phyloP scores from a whole-genome alignment of 2,797 vertebrate genomes.

The Coilia nasus region DNA sequence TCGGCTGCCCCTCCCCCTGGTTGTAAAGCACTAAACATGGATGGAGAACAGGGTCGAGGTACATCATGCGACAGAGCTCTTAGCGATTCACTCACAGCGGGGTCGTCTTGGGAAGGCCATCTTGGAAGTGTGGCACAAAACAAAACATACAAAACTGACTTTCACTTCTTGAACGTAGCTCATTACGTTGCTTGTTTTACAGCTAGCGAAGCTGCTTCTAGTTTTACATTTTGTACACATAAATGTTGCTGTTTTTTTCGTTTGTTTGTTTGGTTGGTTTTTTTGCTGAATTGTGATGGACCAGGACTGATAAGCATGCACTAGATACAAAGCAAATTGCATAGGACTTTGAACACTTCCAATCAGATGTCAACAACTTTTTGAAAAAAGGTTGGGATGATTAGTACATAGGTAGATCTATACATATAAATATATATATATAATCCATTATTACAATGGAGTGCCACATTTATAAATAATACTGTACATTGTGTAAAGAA shows the following conservation, averaged over 20 bases:
- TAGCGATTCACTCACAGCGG: slow-evolving; percentile 48
- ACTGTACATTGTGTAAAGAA: slow-evolving; percentile 90
- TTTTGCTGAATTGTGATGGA: slow-evolving; percentile 74
- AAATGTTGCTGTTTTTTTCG: slow-evolving; percentile 63
- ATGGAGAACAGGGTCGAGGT: slow-evolving; percentile 22
- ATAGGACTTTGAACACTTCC: slow-evolving; percentile 78
- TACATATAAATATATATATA: slow-evolving; percentile 66
- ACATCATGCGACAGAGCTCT: slow-evolving; percentile 45
- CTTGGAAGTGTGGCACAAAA: slow-evolving; percentile 23
- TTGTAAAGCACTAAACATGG: slow-evolving; percentile 67
- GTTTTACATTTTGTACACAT: slow-evolving; percentile 64
- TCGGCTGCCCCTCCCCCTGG: slow-evolving; percentile 33
- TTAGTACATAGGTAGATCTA: slow-evolving; percentile 71
- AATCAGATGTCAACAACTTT: slow-evolving; percentile 63
- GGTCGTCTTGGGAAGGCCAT: background rate
- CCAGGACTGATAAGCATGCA: slow-evolving; percentile 82
- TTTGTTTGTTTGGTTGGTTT: slow-evolving; percentile 65
- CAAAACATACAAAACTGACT: slow-evolving; percentile 64
- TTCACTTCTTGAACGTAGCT: slow-evolving; percentile 16
- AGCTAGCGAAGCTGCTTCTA: slow-evolving; percentile 75
- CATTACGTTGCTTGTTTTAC: slow-evolving; percentile 66
- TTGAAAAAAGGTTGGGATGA: slow-evolving; percentile 64
- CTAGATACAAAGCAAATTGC: slow-evolving; percentile 77
- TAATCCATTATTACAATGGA: slow-evolving; percentile 76
- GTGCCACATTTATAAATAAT: slow-evolving; percentile 79